phyloP scores from a whole-genome alignment of 2,888 invertebrate species.

The Uropetala carovei region DNA sequence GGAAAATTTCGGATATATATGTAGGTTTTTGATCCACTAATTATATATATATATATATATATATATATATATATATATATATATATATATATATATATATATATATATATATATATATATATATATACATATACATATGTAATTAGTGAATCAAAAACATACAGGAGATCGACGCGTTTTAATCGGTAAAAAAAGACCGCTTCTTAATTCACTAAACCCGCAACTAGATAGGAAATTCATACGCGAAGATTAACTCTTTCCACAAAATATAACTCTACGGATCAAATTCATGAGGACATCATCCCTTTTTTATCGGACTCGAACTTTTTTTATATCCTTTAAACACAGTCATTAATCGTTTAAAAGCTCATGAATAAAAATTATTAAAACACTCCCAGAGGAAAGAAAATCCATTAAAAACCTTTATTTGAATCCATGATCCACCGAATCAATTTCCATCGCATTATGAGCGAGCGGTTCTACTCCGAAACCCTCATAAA shows the following conservation, averaged over 20 bases:
- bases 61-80: no score
- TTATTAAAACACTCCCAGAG: not conserved
- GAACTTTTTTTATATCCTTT: not conserved
- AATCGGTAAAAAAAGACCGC: no score
- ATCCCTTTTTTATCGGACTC: not conserved
- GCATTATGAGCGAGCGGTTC: not conserved
- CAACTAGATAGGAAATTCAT: no score
- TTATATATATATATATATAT: no score
- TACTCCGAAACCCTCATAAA: not conserved
- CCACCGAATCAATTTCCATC: constrained; percentile 14
- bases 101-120: no score
- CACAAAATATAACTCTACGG: not conserved
- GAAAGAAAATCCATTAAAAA: not conserved
- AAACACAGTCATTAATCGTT: constrained; percentile 8
- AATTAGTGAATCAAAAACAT: no score
- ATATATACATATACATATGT: no score
- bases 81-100: no score
- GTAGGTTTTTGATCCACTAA: no score
- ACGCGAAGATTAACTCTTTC: not conserved
- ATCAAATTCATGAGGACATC: constrained; percentile 19
- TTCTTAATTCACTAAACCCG: no score
- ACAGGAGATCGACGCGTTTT: no score
- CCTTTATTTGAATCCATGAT: not conserved
- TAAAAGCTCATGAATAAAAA: constrained; percentile 31
- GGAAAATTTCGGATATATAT: no score